Evolutionary conservation across 1,140 invertebrate genomes (phyloP).

Genomic region (Drosophila kohkoa): DNA sequence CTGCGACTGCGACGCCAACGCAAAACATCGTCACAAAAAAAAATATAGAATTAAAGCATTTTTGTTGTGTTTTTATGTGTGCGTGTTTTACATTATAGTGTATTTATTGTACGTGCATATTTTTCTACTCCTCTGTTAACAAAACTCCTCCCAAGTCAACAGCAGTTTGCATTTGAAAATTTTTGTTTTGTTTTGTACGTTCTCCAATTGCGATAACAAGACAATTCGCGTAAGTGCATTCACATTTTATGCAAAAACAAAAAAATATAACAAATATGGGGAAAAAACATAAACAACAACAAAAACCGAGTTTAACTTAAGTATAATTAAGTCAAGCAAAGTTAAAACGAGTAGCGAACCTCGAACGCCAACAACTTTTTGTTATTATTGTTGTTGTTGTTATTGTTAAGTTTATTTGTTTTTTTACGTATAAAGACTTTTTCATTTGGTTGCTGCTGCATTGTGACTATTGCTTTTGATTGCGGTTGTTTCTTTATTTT

Average conservation of each 20-base stretch:
- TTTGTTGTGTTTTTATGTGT: slow-evolving; percentile 38
- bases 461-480: slow-evolving; percentile 33
- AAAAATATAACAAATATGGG: slow-evolving; percentile 1
- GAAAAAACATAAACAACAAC: slow-evolving; percentile 16
- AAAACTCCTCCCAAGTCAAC: not conserved
- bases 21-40: slow-evolving; percentile 7
- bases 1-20: not conserved
- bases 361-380: slow-evolving; percentile 57
- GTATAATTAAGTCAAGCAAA: slow-evolving; percentile 13
- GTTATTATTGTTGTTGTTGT: slow-evolving; percentile 46
- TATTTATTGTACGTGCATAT: not conserved
- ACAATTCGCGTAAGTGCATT: slow-evolving; percentile 40
- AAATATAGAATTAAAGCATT: slow-evolving; percentile 1
- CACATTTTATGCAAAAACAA: slow-evolving; percentile 4
- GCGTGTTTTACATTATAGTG: slow-evolving; percentile 19
- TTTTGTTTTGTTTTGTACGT: no score
- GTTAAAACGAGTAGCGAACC: slow-evolving; percentile 47
- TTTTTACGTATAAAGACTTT: slow-evolving; percentile 42
- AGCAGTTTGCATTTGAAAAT: slow-evolving; percentile 18
- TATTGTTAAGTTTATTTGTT: slow-evolving; percentile 10
- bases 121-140: slow-evolving; percentile 9
- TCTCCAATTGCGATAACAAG: not conserved
- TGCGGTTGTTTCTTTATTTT: not conserved
- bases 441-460: slow-evolving; percentile 32
- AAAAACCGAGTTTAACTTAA: not conserved